Percentiles rank a stretch among this genome's conserved stretches.
phyloP scores from a whole-genome alignment of 2,797 vertebrate species.

The Smutsia gigantea region DNA sequence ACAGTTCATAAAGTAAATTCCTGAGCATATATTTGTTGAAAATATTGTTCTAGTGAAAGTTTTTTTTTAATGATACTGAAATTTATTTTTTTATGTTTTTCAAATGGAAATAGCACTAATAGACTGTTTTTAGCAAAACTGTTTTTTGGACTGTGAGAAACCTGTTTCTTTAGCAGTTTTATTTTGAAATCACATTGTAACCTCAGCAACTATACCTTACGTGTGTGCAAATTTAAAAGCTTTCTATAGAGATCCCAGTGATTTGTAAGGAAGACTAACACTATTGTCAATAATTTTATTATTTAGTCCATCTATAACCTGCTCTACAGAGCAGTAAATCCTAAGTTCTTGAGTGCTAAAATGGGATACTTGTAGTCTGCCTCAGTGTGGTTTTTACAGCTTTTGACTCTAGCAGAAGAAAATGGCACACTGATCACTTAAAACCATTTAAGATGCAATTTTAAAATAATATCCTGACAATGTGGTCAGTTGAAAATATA shows the following conservation, averaged over 20 bases:
- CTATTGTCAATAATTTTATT: not conserved
- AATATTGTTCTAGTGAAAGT: not conserved
- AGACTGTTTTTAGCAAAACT: not conserved
- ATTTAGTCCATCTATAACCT: not conserved
- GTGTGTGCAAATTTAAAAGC: not conserved
- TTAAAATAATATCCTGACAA: not conserved
- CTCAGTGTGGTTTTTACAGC: not conserved
- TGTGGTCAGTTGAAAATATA: not conserved
- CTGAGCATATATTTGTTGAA: not conserved
- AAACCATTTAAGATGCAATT: not conserved
- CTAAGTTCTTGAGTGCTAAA: not conserved
- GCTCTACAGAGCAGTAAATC: not conserved
- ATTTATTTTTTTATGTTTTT: not conserved
- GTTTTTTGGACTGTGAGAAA: not conserved
- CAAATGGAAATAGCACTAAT: not conserved
- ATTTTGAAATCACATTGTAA: not conserved
- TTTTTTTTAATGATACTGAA: not conserved
- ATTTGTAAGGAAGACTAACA: not conserved
- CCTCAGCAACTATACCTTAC: not conserved
- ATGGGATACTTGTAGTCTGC: not conserved
- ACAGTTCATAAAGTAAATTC: not conserved
- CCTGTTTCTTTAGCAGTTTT: not conserved
- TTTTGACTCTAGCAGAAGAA: not conserved
- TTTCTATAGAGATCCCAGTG: not conserved
- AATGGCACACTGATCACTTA: not conserved